Evolutionary conservation across 2,888 invertebrate species (phyloP), one percentile per base, ranked within the genome.

Genomic region (Tigriopus californicus): DNA sequence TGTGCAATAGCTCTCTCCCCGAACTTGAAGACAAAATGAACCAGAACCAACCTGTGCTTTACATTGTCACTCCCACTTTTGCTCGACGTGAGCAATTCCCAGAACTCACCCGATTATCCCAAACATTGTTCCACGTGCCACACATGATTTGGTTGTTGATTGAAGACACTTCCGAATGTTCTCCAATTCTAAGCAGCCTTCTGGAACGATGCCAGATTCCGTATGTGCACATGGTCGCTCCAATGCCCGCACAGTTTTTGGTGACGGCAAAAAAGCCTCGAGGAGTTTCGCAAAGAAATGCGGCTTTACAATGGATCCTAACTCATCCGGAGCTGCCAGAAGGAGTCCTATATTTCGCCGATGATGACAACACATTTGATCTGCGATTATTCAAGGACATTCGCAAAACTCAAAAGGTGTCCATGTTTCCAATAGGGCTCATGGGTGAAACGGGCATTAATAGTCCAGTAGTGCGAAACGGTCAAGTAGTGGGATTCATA

Each of bases 401-500:
- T 72, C 77, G 85, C 53, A 76, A 75, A 64, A 85, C 85, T 10
- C 77, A 79, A 67, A 78, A 76, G 66, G 84, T 86, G 10, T 82
- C 85, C 5, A 83, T 87, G 77, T 88, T 85, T 78, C 88, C 88
- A 0, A 88, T 89, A n/a, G 88, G 85, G 15, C 72, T 88, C 61
- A 82, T 85, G 59, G 75, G 75, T 1, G 69, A 58, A n/a, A 81
- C 81, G 1, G 77, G 79, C 67, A 74, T 83, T 8, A 82, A 81
- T 65, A 77, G 80, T 49, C 83, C 82, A n/a, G 76, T 70, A 15
- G 66, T 70, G 2, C 64, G 64, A 24, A 61, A 67, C 58, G 69
- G 62, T 62, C 70, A 66, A 61, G 67, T 73, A 1, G 70, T 74
- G 47, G 83, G 82, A 18, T 86, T 83, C 71, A 83, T 82, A 67